A percentile compares a stretch with the other conserved stretches of the same genome.
Conservation (phyloP, 2,888 invertebrate species). For the Cataglyphis albicans region DNA sequence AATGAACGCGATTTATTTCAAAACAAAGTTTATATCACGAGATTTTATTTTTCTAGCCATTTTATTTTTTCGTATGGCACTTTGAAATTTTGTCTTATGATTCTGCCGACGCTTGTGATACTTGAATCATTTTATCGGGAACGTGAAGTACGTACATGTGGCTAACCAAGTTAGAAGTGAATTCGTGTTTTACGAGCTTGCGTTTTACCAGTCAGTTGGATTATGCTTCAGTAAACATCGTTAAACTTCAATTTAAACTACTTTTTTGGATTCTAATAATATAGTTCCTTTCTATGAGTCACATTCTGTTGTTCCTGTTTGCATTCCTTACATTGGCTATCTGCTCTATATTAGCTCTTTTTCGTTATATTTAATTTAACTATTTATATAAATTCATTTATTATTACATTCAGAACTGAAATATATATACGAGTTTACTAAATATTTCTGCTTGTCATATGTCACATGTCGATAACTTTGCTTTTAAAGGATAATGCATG, state of each 20-base stretch:
- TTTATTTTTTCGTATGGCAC: not conserved
- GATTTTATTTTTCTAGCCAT: not conserved
- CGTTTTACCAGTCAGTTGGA: conserved; percentile 2
- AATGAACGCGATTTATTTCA: not conserved
- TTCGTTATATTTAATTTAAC: not conserved
- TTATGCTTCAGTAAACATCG: not conserved
- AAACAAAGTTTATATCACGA: not conserved
- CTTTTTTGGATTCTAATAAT: not conserved
- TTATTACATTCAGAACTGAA: not conserved
- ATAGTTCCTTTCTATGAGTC: not conserved
- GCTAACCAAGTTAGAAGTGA: conserved; percentile 2
- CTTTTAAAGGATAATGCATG: not conserved
- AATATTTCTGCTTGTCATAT: not conserved
- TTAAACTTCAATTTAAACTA: not conserved
- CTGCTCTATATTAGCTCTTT: not conserved
- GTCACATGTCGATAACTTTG: not conserved
- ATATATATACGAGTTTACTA: not conserved
- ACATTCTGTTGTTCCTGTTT: not conserved
- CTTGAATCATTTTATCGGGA: not conserved
- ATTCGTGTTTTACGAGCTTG: not conserved
- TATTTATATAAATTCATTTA: not conserved
- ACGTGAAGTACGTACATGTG: not conserved
- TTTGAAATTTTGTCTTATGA: not conserved
- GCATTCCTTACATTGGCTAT: not conserved
- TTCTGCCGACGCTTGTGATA: not conserved